These are phyloP conservation scores for Callithrix jacchus DNA, from an alignment of 2,113 vertebrate genomes.

Conservation along the genomic window DNA sequence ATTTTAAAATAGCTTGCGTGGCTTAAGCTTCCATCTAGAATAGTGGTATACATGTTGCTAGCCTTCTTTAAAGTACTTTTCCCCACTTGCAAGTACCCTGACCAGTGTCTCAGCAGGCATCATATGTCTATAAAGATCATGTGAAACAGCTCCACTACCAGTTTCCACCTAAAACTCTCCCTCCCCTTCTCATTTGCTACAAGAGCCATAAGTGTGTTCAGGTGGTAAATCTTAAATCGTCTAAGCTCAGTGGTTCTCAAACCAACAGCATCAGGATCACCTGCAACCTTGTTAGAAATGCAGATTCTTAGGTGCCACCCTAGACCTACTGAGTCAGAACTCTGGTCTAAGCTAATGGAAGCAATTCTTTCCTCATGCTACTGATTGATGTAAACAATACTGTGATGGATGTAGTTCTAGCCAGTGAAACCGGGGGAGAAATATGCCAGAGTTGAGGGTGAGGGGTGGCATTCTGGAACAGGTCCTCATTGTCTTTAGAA, in stretches of 20 bases:
- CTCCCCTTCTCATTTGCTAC: background rate
- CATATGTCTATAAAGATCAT: background rate
- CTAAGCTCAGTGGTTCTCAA: background rate
- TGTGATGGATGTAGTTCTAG: background rate
- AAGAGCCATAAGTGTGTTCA: background rate
- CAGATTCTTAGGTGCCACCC: background rate
- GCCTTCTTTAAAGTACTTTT: background rate
- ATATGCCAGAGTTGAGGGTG: background rate
- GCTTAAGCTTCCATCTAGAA: background rate
- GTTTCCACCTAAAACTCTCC: background rate
- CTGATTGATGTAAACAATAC: background rate
- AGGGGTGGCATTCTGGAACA: background rate
- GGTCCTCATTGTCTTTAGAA: background rate
- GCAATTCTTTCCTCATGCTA: background rate
- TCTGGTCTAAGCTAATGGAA: background rate
- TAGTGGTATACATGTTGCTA: background rate
- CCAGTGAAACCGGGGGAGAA: background rate
- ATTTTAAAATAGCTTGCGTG: background rate
- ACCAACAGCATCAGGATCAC: background rate
- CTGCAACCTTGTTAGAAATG: background rate
- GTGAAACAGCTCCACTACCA: background rate
- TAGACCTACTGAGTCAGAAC: background rate
- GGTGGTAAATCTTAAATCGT: background rate
- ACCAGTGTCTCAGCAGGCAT: background rate
- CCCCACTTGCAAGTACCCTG: background rate